phyloP scores from a whole-genome alignment of 2,113 vertebrate species.

The Hippopotamus amphibius region DNA sequence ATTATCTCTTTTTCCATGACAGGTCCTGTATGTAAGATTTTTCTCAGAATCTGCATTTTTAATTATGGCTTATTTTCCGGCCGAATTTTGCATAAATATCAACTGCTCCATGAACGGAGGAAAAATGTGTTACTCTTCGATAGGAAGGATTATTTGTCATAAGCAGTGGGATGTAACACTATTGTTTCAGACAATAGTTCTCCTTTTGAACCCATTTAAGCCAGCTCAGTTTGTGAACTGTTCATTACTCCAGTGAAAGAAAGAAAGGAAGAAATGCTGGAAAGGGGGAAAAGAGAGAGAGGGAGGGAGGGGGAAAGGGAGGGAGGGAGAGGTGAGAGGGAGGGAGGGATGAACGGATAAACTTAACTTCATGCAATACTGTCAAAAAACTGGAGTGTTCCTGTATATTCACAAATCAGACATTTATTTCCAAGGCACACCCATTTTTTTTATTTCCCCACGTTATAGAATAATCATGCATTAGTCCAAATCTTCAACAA shows the following conservation, averaged over 20 bases:
- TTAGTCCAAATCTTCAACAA: conserved; percentile 46
- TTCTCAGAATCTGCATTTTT: not conserved
- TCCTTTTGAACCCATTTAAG: not conserved
- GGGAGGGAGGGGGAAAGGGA: no score
- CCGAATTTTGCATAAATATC: not conserved
- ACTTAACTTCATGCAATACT: not conserved
- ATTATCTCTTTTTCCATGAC: not conserved
- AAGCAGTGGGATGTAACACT: not conserved
- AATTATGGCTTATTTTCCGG: conserved; percentile 3
- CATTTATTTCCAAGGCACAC: not conserved
- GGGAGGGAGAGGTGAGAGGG: not conserved
- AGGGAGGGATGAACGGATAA: not conserved
- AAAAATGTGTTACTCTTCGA: not conserved
- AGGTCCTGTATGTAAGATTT: not conserved
- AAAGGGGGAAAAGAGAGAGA: no score
- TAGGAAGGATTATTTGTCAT: not conserved
- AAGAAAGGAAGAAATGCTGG: not conserved
- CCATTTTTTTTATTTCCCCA: conserved; percentile 7
- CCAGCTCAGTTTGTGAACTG: not conserved
- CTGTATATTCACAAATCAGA: not conserved
- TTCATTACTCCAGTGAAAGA: not conserved
- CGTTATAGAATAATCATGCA: conserved; percentile 46
- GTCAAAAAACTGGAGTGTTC: not conserved
- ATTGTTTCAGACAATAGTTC: not conserved
- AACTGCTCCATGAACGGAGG: not conserved